Base-by-base conservation (phyloP, 2,888 invertebrate genomes). In the Napeogenes inachia region DNA sequence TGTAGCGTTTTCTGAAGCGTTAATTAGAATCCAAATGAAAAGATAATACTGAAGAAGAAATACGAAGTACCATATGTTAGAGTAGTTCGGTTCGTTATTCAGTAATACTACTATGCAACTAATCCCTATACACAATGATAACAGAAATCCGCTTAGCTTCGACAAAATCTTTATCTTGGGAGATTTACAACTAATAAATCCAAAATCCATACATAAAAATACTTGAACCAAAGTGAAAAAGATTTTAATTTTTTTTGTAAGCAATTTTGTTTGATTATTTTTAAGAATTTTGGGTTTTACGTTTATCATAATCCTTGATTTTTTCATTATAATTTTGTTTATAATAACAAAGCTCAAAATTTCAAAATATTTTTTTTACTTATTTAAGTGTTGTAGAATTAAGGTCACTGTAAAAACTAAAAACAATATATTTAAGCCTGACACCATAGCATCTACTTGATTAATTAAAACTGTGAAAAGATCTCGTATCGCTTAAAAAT, bases 181-280 rank as follows among this genome's bases (percentile, higher is more conserved):
- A 33, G 57, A 46, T 33, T 57, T 46, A 13, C 13, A 57, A 10
- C n/a, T 4, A 6, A 46, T n/a, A 8, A 57, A 57, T 6, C 57
- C 57, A 32, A 57, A 57, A 57, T 57, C 57, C 46, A 57, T 13
- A n/a, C 32, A 57, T 3, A 46, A 45, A 13, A 57, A n/a, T 8
- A 57, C 5, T 47, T 42, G 57, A 13, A 46, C n/a, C 4, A 46
- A 4, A n/a, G 21, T 46, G 30, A 57, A 57, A 47, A 57, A 57
- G 3, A 47, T 33, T 57, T 13, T 32, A 33, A 57, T 13, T 57
- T 12, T 32, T n/a, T 57, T 46, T 47, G 57, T 45, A 30, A 56
- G 8, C 10, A 42, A 42, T 42, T 42, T 42, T 50, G 21, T 50
- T 30, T 50, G 6, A 50, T 12, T 3, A 8, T 6, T 47, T n/a